Base-by-base conservation (phyloP, 2,888 invertebrate genomes). In the Dioctria linearis region DNA sequence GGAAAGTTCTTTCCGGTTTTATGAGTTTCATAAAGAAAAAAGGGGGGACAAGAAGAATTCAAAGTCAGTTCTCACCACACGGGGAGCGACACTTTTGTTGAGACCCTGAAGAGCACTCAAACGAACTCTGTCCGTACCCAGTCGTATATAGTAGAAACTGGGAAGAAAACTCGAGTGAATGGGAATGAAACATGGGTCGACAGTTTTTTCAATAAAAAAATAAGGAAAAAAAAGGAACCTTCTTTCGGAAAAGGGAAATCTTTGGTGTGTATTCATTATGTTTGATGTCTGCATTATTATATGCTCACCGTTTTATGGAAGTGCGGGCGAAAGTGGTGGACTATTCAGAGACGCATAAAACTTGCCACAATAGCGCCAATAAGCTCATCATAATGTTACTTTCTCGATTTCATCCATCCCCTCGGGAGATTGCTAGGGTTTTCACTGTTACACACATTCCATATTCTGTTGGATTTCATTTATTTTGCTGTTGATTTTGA, bases 1-100 rank as follows among this genome's bases (percentile, higher is more conserved):
- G 76, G 76, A 76, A 76, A 49, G 61, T 76, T 63, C 63, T 76
- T 76, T 76, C 76, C 76, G 63, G 76, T 76, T 75, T 76, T 76
- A 76, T 63, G 76, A 76, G 76, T 76, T 51, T n/a, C 63, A 63
- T 63, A 63, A 63, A 61, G 76, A n/a, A 43, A 43, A 67, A 73
- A 76, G 63, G 76, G 76, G 76, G 43, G 63, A 63, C 76, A 61
- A 43, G 59, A 57, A 46, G 63, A 63, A 63, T 76, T 63, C 76
- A 76, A 76, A 76, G 63, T 76, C 73, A 57, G 40, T 76, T 76
- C 76, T 76, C 63, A 25, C 25, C 25, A 63, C 76, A 49, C 63
- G 61, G 63, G 63, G 63, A 63, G 51, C 51, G 76, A 76, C 63
- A 76, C 76, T 76, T 76, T 76, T 76, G 76, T 76, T 61, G 40